Percentiles rank a stretch among this genome's conserved stretches.
Conservation (phyloP, 2,113 vertebrate species). For the Meleagris gallopavo region DNA sequence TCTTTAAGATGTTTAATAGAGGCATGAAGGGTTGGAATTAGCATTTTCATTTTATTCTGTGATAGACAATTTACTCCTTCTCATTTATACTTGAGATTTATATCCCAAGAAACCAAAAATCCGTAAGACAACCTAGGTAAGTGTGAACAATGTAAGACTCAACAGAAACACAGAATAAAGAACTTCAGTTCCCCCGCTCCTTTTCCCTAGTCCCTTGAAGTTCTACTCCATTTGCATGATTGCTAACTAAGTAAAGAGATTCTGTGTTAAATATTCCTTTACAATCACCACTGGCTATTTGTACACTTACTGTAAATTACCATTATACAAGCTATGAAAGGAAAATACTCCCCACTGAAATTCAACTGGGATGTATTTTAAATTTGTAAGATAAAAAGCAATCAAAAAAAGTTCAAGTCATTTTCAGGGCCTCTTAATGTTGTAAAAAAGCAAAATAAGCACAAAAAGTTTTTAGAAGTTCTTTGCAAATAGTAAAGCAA, state of each 20-base stretch:
- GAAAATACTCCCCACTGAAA: not conserved
- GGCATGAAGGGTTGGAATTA: not conserved
- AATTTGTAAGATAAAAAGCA: not conserved
- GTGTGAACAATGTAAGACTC: not conserved
- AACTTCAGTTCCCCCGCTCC: not conserved
- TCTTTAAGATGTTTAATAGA: constrained; percentile 51
- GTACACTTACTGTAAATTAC: not conserved
- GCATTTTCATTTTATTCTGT: not conserved
- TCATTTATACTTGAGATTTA: not conserved
- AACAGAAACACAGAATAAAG: not conserved
- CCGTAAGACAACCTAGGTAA: not conserved
- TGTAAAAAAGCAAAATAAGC: not conserved
- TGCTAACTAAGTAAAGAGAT: not conserved
- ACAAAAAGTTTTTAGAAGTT: not conserved
- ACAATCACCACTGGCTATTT: not conserved
- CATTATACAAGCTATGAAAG: not conserved
- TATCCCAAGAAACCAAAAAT: not conserved
- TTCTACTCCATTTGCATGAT: not conserved
- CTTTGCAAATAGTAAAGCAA: not conserved
- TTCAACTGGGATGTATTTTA: not conserved
- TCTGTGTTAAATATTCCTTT: not conserved
- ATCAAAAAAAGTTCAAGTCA: not conserved
- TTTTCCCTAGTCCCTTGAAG: not conserved
- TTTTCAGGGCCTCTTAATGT: not conserved
- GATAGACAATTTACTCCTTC: not conserved